phyloP scores from a whole-genome alignment of 1,140 invertebrate genomes.

The Metaphire vulgaris region DNA sequence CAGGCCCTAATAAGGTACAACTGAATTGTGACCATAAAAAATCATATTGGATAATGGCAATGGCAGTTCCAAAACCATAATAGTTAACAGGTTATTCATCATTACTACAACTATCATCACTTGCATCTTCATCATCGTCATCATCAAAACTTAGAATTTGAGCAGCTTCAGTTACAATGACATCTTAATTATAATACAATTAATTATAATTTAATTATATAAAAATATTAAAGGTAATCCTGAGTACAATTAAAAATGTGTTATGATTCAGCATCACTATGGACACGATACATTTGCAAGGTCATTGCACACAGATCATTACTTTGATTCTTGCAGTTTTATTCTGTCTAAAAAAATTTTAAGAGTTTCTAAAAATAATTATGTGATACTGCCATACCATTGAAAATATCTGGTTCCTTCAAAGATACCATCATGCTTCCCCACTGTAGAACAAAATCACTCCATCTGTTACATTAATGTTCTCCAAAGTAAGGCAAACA shows the following conservation, averaged over 20 bases:
- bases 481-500: not conserved
- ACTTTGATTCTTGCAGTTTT: not conserved
- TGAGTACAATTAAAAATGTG: not conserved
- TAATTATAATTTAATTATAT: no score
- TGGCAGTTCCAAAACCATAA: no score
- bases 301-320: not conserved
- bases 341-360: not conserved
- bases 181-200: no score
- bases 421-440: slow-evolving; percentile 52
- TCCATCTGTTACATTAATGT: not conserved
- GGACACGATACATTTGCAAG: not conserved
- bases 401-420: slow-evolving; percentile 48
- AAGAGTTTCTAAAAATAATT: not conserved
- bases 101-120: no score
- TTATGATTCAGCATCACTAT: not conserved
- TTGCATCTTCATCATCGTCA: no score
- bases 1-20: no score
- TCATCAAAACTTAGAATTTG: no score
- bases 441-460: slow-evolving; percentile 44
- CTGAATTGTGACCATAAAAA: no score
- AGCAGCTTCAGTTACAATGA: no score
- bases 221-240: no score
- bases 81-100: no score
- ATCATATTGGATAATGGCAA: no score
- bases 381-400: slow-evolving; percentile 40